Evolutionary conservation across 2,113 vertebrate species (phyloP).

Genomic region (Neotoma lepida): DNA sequence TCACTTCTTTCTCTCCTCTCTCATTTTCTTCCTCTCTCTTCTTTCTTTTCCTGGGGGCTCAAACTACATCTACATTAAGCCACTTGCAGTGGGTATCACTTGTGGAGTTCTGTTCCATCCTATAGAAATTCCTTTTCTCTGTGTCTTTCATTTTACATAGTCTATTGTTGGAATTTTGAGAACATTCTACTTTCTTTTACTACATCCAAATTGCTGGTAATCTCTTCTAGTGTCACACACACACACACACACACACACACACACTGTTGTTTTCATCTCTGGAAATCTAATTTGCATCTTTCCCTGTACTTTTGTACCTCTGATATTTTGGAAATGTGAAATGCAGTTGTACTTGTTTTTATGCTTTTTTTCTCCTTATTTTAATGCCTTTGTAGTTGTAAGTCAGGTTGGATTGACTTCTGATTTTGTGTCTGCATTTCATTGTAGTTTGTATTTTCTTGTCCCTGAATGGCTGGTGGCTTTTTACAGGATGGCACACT

Average conservation of each 20-base stretch:
- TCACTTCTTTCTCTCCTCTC: not conserved
- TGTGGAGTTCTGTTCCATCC: not conserved
- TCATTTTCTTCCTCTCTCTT: not conserved
- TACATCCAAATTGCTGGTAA: not conserved
- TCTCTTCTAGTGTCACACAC: not conserved
- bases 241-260: not conserved
- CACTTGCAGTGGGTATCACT: not conserved
- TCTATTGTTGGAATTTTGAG: not conserved
- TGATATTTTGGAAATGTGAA: not conserved
- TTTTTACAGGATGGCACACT: constrained; percentile 27
- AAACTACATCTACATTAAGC: not conserved
- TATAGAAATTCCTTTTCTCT: not conserved
- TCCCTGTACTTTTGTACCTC: not conserved
- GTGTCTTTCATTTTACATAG: constrained; percentile 7
- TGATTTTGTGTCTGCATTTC: not conserved
- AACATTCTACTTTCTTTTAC: not conserved
- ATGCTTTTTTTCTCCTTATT: constrained; percentile 6
- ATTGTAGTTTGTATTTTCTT: not conserved
- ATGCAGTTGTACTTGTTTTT: not conserved
- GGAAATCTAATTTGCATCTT: not conserved
- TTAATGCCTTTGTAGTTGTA: not conserved
- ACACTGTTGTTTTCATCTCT: not conserved
- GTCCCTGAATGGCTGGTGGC: not conserved
- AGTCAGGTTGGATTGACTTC: not conserved
- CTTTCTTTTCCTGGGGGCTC: not conserved